Evolutionary conservation across 1,140 invertebrate species (phyloP).

Genomic region (Drosophila sechellia): DNA sequence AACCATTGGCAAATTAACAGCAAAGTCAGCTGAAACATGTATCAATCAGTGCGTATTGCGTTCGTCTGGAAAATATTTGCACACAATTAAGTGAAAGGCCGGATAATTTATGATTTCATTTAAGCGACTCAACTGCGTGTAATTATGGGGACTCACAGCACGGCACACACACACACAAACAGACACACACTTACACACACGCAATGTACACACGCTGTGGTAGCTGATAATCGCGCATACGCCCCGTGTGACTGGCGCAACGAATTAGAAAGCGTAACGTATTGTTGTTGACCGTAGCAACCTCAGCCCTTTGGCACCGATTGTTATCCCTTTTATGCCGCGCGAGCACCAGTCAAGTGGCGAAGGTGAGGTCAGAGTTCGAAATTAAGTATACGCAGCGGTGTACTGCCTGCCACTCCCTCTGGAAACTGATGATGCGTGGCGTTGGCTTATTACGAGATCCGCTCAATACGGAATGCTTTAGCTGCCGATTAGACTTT

Average conservation of each 20-base stretch:
- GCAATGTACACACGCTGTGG: constrained; percentile 9
- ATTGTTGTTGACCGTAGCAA: constrained; percentile 28
- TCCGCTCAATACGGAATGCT: constrained; percentile 57
- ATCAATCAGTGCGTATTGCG: constrained; percentile 55
- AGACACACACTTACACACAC: not conserved
- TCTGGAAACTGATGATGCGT: constrained; percentile 3
- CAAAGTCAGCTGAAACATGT: constrained; percentile 32
- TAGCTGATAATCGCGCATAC: constrained; percentile 68
- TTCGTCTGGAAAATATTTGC: constrained; percentile 64
- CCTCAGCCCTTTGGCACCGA: not conserved
- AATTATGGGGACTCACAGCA: constrained; percentile 67
- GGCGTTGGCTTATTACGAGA: constrained; percentile 40
- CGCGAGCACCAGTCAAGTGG: not conserved
- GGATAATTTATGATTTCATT: constrained; percentile 80
- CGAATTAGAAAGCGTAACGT: constrained; percentile 32
- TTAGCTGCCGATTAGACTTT: constrained; percentile 41
- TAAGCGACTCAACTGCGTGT: constrained; percentile 73
- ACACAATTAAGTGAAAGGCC: constrained; percentile 70
- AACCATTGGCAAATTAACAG: constrained; percentile 1
- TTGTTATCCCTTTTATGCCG: not conserved
- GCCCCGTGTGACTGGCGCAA: constrained; percentile 34
- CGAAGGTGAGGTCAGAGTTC: constrained; percentile 25
- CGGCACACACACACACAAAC: not conserved
- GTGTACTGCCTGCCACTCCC: not conserved
- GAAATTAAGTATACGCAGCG: constrained; percentile 31